Percentiles rank a stretch among this genome's conserved stretches.
Conservation (phyloP, 1,140 invertebrate genomes). For the Eciton burchellii region DNA sequence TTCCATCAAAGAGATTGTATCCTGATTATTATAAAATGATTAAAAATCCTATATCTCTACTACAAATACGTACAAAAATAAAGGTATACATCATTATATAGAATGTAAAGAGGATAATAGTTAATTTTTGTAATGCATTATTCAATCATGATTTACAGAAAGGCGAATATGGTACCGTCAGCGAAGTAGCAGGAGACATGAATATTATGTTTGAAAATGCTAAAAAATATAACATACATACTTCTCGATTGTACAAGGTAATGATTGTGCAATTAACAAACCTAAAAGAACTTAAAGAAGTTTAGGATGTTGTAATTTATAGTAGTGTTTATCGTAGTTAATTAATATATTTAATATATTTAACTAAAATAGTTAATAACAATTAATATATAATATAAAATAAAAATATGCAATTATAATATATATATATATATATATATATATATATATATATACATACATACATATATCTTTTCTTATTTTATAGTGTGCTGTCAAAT, state of each 20-base stretch:
- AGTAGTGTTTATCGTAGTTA: slow-evolving; percentile 22
- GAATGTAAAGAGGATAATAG: neutral
- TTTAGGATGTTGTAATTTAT: neutral
- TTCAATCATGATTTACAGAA: slow-evolving; percentile 84
- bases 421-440: too few relatives aligned
- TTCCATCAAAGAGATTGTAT: slow-evolving; percentile 95
- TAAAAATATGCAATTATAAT: too few relatives aligned
- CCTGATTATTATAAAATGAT: slow-evolving; percentile 99
- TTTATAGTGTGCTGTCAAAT: slow-evolving; percentile 90
- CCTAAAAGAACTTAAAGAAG: neutral
- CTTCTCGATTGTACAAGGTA: slow-evolving; percentile 95
- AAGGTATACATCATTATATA: slow-evolving; percentile 86
- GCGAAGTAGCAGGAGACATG: slow-evolving; percentile 96
- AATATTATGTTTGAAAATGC: slow-evolving; percentile 99
- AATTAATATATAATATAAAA: too few relatives aligned
- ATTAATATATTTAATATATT: slow-evolving; percentile 68
- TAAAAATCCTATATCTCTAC: slow-evolving; percentile 97
- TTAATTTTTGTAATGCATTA: slow-evolving; percentile 34
- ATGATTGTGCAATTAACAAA: slow-evolving; percentile 52
- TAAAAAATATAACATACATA: slow-evolving; percentile 96
- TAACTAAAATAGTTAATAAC: too few relatives aligned
- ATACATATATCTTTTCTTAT: neutral
- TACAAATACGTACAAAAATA: slow-evolving; percentile 96
- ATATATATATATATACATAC: neutral
- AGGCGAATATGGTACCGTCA: slow-evolving; percentile 94